Evolutionary conservation across 92 coral and sea anemone species (phyloP).

Genomic region (Montipora capitata): DNA sequence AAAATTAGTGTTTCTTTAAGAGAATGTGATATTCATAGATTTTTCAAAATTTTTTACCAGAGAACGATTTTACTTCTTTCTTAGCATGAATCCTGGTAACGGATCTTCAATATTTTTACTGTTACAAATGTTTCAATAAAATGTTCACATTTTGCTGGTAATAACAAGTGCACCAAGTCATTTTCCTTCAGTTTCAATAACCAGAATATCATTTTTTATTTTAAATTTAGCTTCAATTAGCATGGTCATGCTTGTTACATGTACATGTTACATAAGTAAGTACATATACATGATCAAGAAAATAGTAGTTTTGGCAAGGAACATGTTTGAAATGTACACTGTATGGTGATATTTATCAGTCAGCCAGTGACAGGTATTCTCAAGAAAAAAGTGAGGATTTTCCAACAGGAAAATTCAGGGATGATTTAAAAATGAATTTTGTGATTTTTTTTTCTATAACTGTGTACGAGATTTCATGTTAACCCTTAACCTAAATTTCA

Average conservation of each 20-base stretch:
- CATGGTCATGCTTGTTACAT: neutral
- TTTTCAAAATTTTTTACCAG: no score
- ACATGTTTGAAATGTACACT: neutral
- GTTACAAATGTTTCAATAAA: neutral
- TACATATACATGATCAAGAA: neutral
- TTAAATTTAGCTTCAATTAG: neutral
- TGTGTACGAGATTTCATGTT: neutral
- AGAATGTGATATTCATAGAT: no score
- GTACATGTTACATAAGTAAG: neutral
- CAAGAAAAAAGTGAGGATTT: neutral
- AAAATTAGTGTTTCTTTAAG: no score
- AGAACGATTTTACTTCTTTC: no score
- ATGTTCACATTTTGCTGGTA: neutral
- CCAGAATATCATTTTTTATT: neutral
- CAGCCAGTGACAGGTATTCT: neutral
- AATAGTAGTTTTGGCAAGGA: neutral
- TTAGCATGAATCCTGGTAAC: no score
- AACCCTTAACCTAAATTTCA: neutral
- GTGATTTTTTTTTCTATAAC: no score
- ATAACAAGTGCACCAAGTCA: neutral
- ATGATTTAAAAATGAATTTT: no score
- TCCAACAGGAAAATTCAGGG: neutral
- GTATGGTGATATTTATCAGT: neutral
- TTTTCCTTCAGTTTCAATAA: neutral
- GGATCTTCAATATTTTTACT: no score